Conservation (phyloP, 2,113 vertebrate species). For the Osmerus eperlanus region DNA sequence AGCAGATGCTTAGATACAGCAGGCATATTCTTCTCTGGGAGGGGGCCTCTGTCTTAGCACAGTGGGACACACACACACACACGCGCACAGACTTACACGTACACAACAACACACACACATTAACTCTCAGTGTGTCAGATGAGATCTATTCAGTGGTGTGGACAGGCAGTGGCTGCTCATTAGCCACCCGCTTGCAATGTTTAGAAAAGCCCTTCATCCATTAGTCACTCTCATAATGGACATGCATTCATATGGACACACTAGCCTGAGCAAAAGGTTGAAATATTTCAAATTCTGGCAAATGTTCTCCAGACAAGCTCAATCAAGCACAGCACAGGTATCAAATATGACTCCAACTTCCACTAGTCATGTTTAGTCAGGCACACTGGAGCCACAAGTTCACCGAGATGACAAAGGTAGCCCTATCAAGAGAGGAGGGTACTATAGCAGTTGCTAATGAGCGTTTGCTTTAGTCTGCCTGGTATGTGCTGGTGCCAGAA, state of each 20-base stretch:
- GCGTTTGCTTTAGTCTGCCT: no score
- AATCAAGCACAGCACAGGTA: no score
- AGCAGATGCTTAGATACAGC: neutral
- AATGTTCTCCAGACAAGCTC: no score
- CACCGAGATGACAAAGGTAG: no score
- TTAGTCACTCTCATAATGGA: neutral
- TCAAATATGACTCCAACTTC: no score
- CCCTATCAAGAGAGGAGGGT: no score
- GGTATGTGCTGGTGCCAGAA: no score
- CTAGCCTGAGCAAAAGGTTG: neutral
- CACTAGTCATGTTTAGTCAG: no score
- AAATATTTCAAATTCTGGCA: neutral
- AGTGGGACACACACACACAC: neutral
- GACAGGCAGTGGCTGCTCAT: neutral
- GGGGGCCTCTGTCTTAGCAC: neutral
- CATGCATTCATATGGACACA: neutral
- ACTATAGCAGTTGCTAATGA: no score
- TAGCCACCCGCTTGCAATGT: neutral
- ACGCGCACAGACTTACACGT: neutral
- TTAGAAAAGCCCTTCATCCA: neutral
- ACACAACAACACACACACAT: neutral
- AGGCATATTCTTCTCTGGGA: slow-evolving; percentile 4
- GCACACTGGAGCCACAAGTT: no score
- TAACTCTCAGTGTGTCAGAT: neutral
- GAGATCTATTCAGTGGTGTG: neutral